Conservation (phyloP, 2,113 vertebrate species). For the Pelecanus crispus region DNA sequence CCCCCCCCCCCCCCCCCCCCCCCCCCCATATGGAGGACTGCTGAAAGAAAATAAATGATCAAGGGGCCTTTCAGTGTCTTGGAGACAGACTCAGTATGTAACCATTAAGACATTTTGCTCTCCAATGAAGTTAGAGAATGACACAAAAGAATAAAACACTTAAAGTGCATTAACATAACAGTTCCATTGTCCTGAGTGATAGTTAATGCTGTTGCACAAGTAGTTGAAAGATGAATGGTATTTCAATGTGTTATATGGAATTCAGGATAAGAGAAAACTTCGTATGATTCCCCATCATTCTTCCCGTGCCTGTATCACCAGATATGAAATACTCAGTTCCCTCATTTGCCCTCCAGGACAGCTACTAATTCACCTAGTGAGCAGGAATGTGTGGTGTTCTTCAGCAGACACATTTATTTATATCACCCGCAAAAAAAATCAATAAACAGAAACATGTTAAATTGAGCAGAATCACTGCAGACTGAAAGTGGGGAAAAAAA, state of each 20-base stretch:
- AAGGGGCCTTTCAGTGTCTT: not conserved
- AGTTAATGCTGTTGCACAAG: not conserved
- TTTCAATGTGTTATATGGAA: not conserved
- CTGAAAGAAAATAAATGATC: not conserved
- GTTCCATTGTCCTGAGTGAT: not conserved
- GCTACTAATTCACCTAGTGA: not conserved
- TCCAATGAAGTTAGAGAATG: not conserved
- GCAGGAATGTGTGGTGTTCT: not conserved
- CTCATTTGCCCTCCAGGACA: not conserved
- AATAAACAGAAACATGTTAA: not conserved
- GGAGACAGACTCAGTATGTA: not conserved
- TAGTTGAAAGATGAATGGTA: not conserved
- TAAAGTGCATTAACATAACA: not conserved
- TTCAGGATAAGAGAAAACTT: not conserved
- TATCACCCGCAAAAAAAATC: not conserved
- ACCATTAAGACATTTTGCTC: not conserved
- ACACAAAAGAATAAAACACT: not conserved
- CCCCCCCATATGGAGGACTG: too few relatives aligned
- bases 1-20: too few relatives aligned
- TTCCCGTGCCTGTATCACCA: not conserved
- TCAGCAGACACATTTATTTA: not conserved
- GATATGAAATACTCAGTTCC: not conserved
- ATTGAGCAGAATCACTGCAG: not conserved
- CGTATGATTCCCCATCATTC: not conserved
- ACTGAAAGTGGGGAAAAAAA: not conserved